Evolutionary conservation across 2,797 vertebrate genomes (phyloP).

Genomic region (Sebastes oblongus): DNA sequence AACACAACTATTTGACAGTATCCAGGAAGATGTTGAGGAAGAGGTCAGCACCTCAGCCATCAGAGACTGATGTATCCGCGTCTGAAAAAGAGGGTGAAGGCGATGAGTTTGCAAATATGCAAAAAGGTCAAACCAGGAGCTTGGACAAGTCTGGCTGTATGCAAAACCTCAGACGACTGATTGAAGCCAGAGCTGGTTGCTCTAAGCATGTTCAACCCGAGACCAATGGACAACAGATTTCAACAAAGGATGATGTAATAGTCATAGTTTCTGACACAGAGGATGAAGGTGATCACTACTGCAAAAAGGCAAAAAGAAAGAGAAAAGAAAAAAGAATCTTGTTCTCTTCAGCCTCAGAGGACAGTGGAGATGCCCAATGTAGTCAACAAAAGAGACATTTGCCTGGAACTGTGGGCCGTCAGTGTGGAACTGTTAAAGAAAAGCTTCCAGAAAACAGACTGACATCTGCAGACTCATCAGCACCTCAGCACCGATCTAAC

Average conservation of each 20-base stretch:
- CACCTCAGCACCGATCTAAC: neutral
- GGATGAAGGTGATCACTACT: neutral
- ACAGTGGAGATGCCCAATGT: neutral
- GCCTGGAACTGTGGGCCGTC: neutral
- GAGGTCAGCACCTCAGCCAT: neutral
- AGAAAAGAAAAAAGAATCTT: neutral
- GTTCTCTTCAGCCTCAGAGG: neutral
- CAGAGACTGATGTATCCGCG: accelerated
- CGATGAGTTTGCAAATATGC: neutral
- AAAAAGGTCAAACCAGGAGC: neutral
- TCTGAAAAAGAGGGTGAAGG: neutral
- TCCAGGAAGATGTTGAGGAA: neutral
- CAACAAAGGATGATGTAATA: neutral
- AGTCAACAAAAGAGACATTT: neutral
- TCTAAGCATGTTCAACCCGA: neutral
- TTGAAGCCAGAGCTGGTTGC: neutral
- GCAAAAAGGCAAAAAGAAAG: neutral
- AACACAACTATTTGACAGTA: conserved; percentile 26
- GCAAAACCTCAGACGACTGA: neutral
- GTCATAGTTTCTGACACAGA: conserved; percentile 8
- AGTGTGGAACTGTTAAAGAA: neutral
- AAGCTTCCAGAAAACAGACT: accelerated
- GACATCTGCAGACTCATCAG: neutral
- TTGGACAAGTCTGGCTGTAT: accelerated
- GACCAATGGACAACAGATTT: neutral